Evolutionary conservation across 1,140 invertebrate genomes (phyloP).

Genomic region (Saccostrea echinata): DNA sequence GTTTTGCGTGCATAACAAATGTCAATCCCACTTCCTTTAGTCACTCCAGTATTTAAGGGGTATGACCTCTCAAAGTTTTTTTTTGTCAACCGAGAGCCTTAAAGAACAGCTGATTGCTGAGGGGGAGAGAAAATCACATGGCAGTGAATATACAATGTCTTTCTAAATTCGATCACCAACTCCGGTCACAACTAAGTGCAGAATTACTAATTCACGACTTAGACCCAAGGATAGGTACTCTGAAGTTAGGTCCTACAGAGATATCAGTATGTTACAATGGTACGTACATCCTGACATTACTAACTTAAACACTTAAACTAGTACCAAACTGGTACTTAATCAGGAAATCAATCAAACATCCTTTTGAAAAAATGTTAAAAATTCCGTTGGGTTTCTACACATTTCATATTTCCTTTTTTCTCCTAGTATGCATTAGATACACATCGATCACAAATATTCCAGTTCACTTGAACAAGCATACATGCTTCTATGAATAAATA

Average conservation of each 20-base stretch:
- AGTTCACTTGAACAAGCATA: background rate
- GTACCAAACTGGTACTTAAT: background rate
- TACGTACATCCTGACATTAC: background rate
- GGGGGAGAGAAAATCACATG: background rate
- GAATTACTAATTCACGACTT: constrained; percentile 3
- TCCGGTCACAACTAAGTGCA: background rate
- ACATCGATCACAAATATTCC: constrained; percentile 4
- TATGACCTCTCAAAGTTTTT: background rate
- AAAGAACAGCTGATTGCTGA: background rate
- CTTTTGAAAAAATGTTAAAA: background rate
- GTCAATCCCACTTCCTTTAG: background rate
- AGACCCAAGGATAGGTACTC: background rate
- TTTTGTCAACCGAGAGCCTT: background rate
- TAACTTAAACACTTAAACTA: constrained; percentile 3
- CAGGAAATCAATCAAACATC: constrained; percentile 8
- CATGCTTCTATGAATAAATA: constrained; percentile 15
- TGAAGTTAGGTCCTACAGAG: background rate
- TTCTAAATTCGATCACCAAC: background rate
- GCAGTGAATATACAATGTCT: background rate
- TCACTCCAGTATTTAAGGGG: background rate
- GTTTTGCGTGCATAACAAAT: background rate
- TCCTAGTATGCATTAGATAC: background rate
- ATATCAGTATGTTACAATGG: background rate
- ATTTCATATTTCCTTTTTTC: background rate
- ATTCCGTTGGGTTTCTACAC: background rate